phyloP scores from a whole-genome alignment of 2,888 invertebrate species.

The Timema podura region DNA sequence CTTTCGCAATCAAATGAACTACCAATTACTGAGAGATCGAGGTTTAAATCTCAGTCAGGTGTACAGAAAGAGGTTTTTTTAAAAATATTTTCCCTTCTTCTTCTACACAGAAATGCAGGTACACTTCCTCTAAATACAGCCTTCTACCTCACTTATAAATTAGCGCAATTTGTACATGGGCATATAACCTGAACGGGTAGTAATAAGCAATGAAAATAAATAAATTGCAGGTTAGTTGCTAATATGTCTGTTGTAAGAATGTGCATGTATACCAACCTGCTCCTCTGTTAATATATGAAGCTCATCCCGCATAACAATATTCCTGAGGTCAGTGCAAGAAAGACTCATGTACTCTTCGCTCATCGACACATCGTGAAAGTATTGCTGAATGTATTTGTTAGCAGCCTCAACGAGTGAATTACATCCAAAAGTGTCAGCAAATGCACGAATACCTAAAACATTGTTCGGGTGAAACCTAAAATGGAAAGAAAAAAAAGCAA shows the following conservation, averaged over 20 bases:
- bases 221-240: neutral
- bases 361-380: slow-evolving; percentile 71
- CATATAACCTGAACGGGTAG: no score
- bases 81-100: no score
- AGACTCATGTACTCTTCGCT: slow-evolving; percentile 72
- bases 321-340: slow-evolving; percentile 57
- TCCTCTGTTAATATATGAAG: slow-evolving; percentile 73
- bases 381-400: slow-evolving; percentile 73
- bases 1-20: no score
- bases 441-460: slow-evolving; percentile 72
- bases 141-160: no score
- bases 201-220: neutral
- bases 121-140: no score
- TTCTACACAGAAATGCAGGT: no score
- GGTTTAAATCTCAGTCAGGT: no score
- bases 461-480: slow-evolving; percentile 72
- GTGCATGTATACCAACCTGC: slow-evolving; percentile 45
- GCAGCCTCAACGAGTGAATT: slow-evolving; percentile 64
- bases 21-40: no score
- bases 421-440: slow-evolving; percentile 76
- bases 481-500: no score
- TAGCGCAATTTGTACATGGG: no score
- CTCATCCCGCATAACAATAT: slow-evolving; percentile 70
- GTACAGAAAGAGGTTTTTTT: no score
- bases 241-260: slow-evolving; percentile 1